These are phyloP conservation scores for Syngnathoides biaculeatus DNA, from an alignment of 2,113 vertebrate genomes.

Conservation along the genomic window DNA sequence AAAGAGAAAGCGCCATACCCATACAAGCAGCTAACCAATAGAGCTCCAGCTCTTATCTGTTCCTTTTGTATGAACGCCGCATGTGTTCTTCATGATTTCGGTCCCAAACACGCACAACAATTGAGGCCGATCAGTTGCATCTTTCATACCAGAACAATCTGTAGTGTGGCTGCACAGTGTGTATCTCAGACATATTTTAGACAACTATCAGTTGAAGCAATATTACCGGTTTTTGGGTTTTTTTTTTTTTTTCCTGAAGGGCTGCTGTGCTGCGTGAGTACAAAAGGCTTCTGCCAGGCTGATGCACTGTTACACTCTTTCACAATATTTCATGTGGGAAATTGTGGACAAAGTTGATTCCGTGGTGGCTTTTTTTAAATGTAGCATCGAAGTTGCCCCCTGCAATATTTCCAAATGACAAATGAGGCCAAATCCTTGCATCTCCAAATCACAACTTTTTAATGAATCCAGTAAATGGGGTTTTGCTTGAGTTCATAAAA, in stretches of 20 bases:
- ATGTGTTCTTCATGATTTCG: not conserved
- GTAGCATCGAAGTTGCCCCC: not conserved
- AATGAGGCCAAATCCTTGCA: not conserved
- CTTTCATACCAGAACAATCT: not conserved
- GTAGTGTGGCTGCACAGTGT: not conserved
- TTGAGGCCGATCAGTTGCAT: not conserved
- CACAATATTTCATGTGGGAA: not conserved
- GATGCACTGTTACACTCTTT: not conserved
- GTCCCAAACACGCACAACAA: not conserved
- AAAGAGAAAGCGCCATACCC: slow-evolving; percentile 5
- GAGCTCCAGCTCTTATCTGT: slow-evolving; percentile 6
- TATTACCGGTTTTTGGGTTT: no score
- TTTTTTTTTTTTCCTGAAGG: not conserved
- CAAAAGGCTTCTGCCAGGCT: not conserved
- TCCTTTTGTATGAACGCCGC: not conserved
- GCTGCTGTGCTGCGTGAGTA: not conserved
- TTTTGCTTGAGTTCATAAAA: no score
- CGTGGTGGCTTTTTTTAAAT: not conserved
- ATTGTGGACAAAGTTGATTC: not conserved
- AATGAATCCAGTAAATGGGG: no score
- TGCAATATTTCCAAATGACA: not conserved
- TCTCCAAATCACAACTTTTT: no score
- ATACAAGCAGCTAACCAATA: not conserved
- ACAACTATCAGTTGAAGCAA: not conserved
- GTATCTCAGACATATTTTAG: not conserved